A percentile compares a stretch with the other conserved stretches of the same genome.
phyloP scores from a whole-genome alignment of 2,888 invertebrate species.

The Steinernema hermaphroditum region DNA sequence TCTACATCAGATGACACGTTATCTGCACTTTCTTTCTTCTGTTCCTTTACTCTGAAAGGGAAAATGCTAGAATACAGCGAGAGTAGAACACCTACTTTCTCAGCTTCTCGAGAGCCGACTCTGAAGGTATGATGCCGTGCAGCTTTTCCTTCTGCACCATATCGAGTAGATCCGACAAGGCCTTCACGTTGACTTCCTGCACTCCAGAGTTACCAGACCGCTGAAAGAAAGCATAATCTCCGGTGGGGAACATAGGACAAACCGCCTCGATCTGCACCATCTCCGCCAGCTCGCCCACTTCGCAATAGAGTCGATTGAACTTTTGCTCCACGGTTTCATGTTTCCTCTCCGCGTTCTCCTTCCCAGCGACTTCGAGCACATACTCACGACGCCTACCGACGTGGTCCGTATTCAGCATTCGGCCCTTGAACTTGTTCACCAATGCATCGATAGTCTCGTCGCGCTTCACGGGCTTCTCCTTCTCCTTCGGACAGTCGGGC shows the following conservation, averaged over 20 bases:
- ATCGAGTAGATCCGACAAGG: not conserved
- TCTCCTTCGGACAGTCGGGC: slow-evolving; percentile 48
- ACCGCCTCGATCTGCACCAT: slow-evolving; percentile 33
- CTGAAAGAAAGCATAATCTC: not conserved
- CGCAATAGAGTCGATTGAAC: slow-evolving; percentile 47
- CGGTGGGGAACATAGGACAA: not conserved
- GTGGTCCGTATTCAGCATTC: slow-evolving; percentile 51
- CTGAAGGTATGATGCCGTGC: not conserved
- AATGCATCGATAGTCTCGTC: slow-evolving; percentile 55
- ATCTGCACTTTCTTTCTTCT: too few relatives aligned
- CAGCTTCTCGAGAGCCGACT: slow-evolving; percentile 9
- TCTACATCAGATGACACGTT: too few relatives aligned
- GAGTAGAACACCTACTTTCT: too few relatives aligned
- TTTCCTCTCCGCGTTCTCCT: slow-evolving; percentile 39
- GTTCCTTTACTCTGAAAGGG: too few relatives aligned
- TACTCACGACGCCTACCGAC: slow-evolving; percentile 54
- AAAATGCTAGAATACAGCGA: too few relatives aligned
- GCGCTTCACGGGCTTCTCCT: slow-evolving; percentile 38
- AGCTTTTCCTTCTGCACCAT: not conserved
- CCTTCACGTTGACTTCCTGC: slow-evolving; percentile 1
- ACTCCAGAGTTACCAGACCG: not conserved
- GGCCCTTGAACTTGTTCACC: slow-evolving; percentile 51
- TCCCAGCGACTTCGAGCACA: slow-evolving; percentile 56
- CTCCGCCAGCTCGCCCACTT: slow-evolving; percentile 41
- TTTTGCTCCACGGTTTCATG: slow-evolving; percentile 56